These are phyloP conservation scores for Heterodera filipjevi DNA, from an alignment of 2,888 invertebrate genomes.

Conservation along the genomic window DNA sequence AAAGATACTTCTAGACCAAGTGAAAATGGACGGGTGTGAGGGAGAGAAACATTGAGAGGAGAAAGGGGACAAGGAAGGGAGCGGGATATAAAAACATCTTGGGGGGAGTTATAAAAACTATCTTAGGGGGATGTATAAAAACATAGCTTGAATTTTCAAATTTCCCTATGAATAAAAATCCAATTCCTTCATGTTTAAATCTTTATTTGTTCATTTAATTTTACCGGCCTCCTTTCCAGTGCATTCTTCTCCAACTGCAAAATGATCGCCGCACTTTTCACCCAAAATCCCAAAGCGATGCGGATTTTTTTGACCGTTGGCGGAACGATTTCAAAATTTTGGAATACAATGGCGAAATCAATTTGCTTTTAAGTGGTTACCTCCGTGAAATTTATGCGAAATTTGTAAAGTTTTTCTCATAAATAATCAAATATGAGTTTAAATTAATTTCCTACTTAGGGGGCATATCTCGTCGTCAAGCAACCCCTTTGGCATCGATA, in stretches of 20 bases:
- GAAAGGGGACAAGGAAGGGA: background rate
- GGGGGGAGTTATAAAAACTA: too few relatives aligned
- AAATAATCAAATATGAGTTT: background rate
- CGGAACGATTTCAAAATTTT: constrained; percentile 47
- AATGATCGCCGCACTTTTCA: constrained; percentile 49
- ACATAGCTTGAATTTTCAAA: too few relatives aligned
- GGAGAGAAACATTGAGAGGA: background rate
- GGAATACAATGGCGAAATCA: constrained; percentile 67
- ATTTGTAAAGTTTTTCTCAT: constrained; percentile 71
- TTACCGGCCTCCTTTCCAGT: constrained; percentile 31
- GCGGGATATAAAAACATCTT: too few relatives aligned
- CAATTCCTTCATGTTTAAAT: too few relatives aligned
- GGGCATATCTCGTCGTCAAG: constrained; percentile 71
- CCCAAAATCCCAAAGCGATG: constrained; percentile 41
- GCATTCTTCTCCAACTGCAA: constrained; percentile 50
- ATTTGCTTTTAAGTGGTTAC: constrained; percentile 72
- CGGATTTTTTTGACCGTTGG: constrained; percentile 48
- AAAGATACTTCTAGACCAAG: constrained; percentile 49
- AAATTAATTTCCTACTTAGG: constrained; percentile 65
- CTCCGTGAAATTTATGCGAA: constrained; percentile 73
- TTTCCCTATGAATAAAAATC: too few relatives aligned
- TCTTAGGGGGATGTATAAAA: too few relatives aligned
- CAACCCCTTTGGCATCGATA: constrained; percentile 82
- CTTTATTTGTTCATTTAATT: background rate
- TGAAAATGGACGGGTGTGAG: background rate